Percentiles rank a stretch among this genome's conserved stretches.
phyloP scores from a whole-genome alignment of 2,113 vertebrate species.

The Amazona vittata region DNA sequence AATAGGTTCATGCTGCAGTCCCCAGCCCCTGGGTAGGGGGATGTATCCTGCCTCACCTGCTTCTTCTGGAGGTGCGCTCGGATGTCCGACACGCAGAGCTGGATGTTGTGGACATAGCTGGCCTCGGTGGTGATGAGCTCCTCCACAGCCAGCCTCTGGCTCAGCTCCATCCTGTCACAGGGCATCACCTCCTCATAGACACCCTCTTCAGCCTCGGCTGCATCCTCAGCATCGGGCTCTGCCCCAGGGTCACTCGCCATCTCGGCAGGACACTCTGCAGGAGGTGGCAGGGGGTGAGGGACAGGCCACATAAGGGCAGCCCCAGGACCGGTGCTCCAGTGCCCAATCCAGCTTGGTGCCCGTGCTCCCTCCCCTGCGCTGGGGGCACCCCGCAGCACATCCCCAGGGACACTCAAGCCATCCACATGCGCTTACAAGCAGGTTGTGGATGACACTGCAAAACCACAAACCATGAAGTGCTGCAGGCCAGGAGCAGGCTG shows the following conservation, averaged over 20 bases:
- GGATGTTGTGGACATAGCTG: conserved; percentile 83
- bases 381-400: neutral
- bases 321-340: rapidly evolving
- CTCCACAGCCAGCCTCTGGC: conserved; percentile 80
- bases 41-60: neutral
- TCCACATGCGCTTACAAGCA: neutral
- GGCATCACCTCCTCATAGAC: conserved; percentile 40
- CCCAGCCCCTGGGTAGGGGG: neutral
- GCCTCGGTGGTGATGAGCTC: conserved; percentile 88
- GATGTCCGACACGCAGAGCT: conserved; percentile 80
- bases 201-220: neutral
- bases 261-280: conserved; percentile 27
- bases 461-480: neutral
- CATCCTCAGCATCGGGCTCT: neutral
- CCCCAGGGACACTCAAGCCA: neutral
- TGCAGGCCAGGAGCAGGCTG: neutral
- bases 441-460: neutral
- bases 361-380: rapidly evolving
- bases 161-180: conserved; percentile 72
- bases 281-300: neutral
- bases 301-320: neutral
- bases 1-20: neutral
- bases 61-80: conserved; percentile 78
- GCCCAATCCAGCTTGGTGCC: neutral
- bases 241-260: conserved; percentile 74